phyloP scores from a whole-genome alignment of 1,140 invertebrate genomes.

The Pogonomyrmex californicus region DNA sequence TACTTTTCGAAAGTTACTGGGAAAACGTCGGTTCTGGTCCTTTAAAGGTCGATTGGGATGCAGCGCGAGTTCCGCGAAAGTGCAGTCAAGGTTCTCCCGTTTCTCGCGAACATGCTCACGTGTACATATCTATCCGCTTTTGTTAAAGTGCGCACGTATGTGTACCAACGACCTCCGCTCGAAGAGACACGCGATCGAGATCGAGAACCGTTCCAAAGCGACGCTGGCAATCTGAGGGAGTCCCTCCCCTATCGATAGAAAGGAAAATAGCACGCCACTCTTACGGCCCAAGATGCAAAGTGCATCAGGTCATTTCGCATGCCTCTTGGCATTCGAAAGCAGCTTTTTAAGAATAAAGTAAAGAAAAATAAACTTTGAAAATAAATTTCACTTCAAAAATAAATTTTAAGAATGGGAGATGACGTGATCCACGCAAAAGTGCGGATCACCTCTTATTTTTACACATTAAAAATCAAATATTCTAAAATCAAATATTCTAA shows the following conservation, averaged over 20 bases:
- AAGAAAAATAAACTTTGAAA: not conserved
- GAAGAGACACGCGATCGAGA: conserved; percentile 50
- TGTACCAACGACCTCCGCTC: conserved; percentile 45
- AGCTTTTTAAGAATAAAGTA: not conserved
- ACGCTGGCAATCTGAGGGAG: not conserved
- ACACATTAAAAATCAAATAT: too few relatives aligned
- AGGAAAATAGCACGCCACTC: conserved; percentile 44
- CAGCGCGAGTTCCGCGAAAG: conserved; percentile 74
- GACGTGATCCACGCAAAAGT: too few relatives aligned
- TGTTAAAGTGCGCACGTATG: conserved; percentile 44
- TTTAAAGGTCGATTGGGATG: conserved; percentile 74
- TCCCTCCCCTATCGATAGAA: conserved; percentile 44
- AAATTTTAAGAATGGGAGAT: too few relatives aligned
- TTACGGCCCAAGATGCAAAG: not conserved
- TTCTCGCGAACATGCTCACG: conserved; percentile 39
- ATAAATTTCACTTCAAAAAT: not conserved
- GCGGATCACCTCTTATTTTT: not conserved
- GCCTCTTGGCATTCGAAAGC: not conserved
- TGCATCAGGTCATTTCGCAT: conserved; percentile 30
- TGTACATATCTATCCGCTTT: not conserved
- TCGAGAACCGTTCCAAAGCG: conserved; percentile 47
- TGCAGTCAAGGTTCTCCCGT: conserved; percentile 71
- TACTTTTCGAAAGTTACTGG: conserved; percentile 70
- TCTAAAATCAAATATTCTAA: not conserved
- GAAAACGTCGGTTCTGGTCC: conserved; percentile 70